These are phyloP conservation scores for Theretra japonica DNA, from an alignment of 2,888 invertebrate genomes.

Conservation along the genomic window DNA sequence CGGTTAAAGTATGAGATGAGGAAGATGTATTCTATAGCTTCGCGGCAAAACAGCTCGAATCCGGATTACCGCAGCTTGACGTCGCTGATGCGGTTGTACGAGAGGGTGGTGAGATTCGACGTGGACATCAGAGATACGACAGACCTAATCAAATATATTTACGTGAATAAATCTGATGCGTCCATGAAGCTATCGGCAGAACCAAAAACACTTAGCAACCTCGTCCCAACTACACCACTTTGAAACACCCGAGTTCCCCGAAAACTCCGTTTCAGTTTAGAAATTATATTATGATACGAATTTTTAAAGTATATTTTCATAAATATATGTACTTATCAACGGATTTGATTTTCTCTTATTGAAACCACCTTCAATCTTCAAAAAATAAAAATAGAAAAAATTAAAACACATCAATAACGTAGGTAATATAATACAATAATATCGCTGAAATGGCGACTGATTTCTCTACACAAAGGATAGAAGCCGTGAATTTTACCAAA, in stretches of 20 bases:
- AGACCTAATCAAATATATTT: slow-evolving; percentile 38
- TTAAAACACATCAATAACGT: too few species aligned
- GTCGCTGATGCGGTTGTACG: slow-evolving; percentile 44
- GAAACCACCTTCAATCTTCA: too few species aligned
- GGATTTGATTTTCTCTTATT: too few species aligned
- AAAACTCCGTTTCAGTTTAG: neutral
- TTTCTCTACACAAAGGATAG: too few species aligned
- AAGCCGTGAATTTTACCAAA: too few species aligned
- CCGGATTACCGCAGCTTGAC: neutral
- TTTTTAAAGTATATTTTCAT: too few species aligned
- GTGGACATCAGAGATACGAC: slow-evolving; percentile 54
- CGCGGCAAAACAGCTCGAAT: slow-evolving; percentile 5
- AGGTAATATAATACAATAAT: too few species aligned
- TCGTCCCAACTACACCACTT: too few species aligned
- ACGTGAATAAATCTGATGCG: neutral
- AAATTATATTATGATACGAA: too few species aligned
- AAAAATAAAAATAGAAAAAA: too few species aligned
- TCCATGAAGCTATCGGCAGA: neutral
- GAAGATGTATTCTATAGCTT: slow-evolving; percentile 27
- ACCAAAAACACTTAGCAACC: neutral
- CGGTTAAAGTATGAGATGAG: slow-evolving; percentile 47
- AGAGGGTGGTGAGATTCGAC: slow-evolving; percentile 50
- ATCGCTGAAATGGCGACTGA: too few species aligned
- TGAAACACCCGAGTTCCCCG: neutral
- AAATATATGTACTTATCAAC: too few species aligned